phyloP scores from a whole-genome alignment of 2,113 vertebrate genomes.

The Oncorhynchus mykiss region DNA sequence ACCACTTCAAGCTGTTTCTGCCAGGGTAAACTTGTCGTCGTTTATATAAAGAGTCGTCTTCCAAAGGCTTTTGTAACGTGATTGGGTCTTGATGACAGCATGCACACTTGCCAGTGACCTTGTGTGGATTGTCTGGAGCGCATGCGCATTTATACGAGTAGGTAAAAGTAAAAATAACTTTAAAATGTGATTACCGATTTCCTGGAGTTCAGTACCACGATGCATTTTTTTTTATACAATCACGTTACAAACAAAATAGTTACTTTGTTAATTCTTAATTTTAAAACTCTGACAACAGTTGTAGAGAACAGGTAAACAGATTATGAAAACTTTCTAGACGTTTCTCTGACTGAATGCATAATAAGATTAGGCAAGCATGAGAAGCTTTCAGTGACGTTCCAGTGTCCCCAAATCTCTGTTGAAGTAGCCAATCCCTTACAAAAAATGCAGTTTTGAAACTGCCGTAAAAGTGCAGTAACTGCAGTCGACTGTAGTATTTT shows the following conservation, averaged over 20 bases:
- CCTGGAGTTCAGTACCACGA: not conserved
- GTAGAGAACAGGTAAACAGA: not conserved
- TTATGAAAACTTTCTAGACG: slow-evolving; percentile 4
- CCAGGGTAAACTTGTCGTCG: not conserved
- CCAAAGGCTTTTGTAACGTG: not conserved
- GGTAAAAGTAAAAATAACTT: too few species aligned
- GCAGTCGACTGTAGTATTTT: too few species aligned
- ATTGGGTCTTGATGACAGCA: not conserved
- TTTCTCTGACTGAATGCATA: not conserved
- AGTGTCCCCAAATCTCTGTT: too few species aligned
- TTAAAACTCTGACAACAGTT: not conserved
- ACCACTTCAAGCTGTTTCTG: not conserved
- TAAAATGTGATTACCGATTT: not conserved
- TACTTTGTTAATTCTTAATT: not conserved
- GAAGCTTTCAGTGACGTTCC: too few species aligned
- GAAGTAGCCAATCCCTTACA: too few species aligned
- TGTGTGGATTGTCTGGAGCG: slow-evolving; percentile 15
- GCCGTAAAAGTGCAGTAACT: too few species aligned
- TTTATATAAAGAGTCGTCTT: not conserved
- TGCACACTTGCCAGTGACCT: slow-evolving; percentile 47
- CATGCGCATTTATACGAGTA: not conserved
- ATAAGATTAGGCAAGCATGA: not conserved
- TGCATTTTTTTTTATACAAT: not conserved
- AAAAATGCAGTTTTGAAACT: too few species aligned
- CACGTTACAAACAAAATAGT: not conserved